A percentile compares a stretch with the other conserved stretches of the same genome.
Conservation (phyloP, 2,797 vertebrate genomes). For the Balearica regulorum region DNA sequence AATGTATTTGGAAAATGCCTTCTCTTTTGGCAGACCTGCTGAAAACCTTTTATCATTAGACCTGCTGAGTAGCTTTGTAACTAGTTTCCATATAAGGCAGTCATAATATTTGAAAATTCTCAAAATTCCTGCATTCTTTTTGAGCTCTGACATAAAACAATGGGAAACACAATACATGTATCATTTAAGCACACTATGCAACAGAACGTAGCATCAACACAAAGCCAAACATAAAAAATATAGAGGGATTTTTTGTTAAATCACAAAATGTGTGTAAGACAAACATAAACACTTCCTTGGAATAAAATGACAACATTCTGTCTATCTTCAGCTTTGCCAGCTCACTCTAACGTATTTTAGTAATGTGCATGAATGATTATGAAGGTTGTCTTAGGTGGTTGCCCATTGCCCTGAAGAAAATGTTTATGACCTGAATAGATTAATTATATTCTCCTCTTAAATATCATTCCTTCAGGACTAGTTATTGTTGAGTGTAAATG, state of each 20-base stretch:
- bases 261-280: slow-evolving; percentile 10
- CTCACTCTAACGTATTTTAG: slow-evolving; percentile 44
- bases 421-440: slow-evolving; percentile 70
- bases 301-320: slow-evolving; percentile 43
- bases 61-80: not conserved
- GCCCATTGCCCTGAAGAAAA: slow-evolving; percentile 73
- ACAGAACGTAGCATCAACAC: not conserved
- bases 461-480: slow-evolving; percentile 72
- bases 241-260: slow-evolving; percentile 22
- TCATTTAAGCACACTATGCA: not conserved
- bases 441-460: slow-evolving; percentile 74
- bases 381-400: slow-evolving; percentile 65
- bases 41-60: not conserved
- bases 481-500: slow-evolving; percentile 75
- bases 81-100: not conserved
- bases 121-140: not conserved
- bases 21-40: not conserved
- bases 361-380: slow-evolving; percentile 62
- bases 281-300: slow-evolving; percentile 39
- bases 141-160: slow-evolving; percentile 3
- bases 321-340: slow-evolving; percentile 32
- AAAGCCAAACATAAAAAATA: slow-evolving; percentile 21
- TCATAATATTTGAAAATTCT: slow-evolving; percentile 16
- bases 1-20: not conserved
- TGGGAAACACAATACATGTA: not conserved